Base-by-base conservation (phyloP, 37 sponge, comb jelly and placozoan genomes). In the Beroe ovata region DNA sequence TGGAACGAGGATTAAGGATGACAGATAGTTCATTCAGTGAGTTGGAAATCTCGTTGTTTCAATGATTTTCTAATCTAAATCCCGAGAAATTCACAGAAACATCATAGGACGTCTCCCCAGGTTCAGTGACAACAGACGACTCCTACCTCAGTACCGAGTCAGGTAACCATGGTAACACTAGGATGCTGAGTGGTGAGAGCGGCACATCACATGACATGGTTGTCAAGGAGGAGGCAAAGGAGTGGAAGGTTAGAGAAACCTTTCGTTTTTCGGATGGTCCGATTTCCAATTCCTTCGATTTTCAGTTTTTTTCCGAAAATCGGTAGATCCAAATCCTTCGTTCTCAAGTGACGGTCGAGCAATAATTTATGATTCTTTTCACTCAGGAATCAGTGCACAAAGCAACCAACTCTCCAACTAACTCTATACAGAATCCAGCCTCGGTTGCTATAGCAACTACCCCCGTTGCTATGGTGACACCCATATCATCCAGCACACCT, bases 161-260 rank as follows among this genome's bases (percentile, higher is more conserved):
- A 16, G 54, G 54, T 6, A 11, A 11, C 11, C 54, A 47, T 47
- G 54, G 54, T 47, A 47, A 47, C 54, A n/a, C n/a, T n/a, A 6
- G 54, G 36, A 26, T 66, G 69, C 30, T 25, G 16, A 30, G 30
- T 30, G 16, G 30, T 11, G 69, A 66, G 16, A 30, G 30, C 1
- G 69, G 69, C 34, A 8, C 30, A 4, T 29, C 69, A 66, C 69
- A 66, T 32, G 69, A 66, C 30, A 32, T 30, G 25, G 69, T 66
- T 32, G 69, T 66, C 33, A 66, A 66, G 69, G 69, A 66, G 69
- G 69, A 66, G 34, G 69, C 69, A 26, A 66, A 30, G 36, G 69
- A 66, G 36, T 66, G 69, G 69, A 66, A 66, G 69, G 69, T 66
- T 34, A 66, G 36, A 30, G 11, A 47, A n/a, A n/a, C n/a, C n/a